These are phyloP conservation scores for Hepsetus odoe DNA, from an alignment of 2,113 vertebrate genomes.

Conservation along the genomic window DNA sequence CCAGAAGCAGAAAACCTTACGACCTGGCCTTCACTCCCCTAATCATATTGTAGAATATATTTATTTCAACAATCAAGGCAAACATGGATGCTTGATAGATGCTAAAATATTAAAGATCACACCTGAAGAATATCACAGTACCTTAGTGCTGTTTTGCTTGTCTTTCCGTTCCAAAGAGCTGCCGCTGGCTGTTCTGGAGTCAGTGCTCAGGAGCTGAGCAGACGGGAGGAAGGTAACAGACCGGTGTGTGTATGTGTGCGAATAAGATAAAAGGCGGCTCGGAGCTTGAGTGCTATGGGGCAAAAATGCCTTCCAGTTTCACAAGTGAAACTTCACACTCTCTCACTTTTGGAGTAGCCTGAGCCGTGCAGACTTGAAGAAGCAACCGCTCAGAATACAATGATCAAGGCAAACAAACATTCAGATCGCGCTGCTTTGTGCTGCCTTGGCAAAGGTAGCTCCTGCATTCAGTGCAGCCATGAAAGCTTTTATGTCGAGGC, in stretches of 20 bases:
- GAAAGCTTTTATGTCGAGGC: background rate
- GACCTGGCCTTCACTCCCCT: too few species aligned
- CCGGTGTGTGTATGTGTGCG: constrained; percentile 12
- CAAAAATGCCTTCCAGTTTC: constrained; percentile 21
- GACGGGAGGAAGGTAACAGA: constrained; percentile 36
- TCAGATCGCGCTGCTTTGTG: constrained; percentile 7
- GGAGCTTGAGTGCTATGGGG: constrained; percentile 19
- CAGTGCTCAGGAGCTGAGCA: constrained; percentile 21
- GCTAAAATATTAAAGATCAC: background rate
- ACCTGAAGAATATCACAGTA: background rate
- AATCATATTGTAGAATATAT: background rate
- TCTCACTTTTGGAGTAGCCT: background rate
- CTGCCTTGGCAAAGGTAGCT: constrained; percentile 31
- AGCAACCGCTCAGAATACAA: constrained; percentile 36
- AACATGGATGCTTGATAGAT: background rate
- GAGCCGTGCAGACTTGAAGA: constrained; percentile 28
- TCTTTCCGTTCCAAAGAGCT: constrained; percentile 1
- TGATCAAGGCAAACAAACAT: constrained; percentile 49
- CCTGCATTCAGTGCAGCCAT: background rate
- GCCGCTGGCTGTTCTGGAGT: constrained; percentile 19
- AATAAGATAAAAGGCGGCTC: constrained; percentile 36
- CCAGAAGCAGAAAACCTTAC: too few species aligned
- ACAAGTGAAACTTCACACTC: constrained; percentile 19
- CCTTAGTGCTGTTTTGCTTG: background rate
- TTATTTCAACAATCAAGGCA: background rate